Evolutionary conservation across 2,797 vertebrate species (phyloP).

Genomic region (Leptatherina wallacei): DNA sequence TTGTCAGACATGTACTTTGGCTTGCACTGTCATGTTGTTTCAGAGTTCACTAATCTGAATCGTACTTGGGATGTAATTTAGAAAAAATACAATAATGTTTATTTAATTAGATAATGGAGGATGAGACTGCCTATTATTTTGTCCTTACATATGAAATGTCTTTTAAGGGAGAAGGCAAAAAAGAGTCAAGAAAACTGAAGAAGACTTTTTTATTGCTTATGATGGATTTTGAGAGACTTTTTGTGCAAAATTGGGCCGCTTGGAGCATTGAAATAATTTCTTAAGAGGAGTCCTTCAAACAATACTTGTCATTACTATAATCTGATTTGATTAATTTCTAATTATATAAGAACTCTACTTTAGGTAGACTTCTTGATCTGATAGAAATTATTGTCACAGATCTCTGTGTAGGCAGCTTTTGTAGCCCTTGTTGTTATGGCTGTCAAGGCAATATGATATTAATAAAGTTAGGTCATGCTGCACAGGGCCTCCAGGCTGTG

Average conservation of each 20-base stretch:
- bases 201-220: too few relatives aligned
- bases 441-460: constrained; percentile 67
- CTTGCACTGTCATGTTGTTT: too few relatives aligned
- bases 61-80: constrained; percentile 13
- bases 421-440: constrained; percentile 51
- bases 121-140: constrained; percentile 18
- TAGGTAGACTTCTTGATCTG: background rate
- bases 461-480: constrained; percentile 73
- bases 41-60: constrained; percentile 7
- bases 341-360: background rate
- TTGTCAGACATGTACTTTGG: constrained; percentile 22
- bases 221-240: too few relatives aligned
- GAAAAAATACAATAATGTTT: constrained; percentile 25
- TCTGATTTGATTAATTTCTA: background rate
- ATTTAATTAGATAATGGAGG: constrained; percentile 20
- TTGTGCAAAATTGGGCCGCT: too few relatives aligned
- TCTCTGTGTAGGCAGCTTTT: constrained; percentile 15
- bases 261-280: too few relatives aligned
- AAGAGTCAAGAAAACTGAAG: constrained; percentile 1
- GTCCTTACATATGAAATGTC: background rate
- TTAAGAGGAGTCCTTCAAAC: too few relatives aligned
- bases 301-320: too few relatives aligned
- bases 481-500: constrained; percentile 51
- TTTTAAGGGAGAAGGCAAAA: background rate
- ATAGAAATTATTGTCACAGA: constrained; percentile 22